Conservation (phyloP, 2,797 vertebrate species). For the Myotis myotis region DNA sequence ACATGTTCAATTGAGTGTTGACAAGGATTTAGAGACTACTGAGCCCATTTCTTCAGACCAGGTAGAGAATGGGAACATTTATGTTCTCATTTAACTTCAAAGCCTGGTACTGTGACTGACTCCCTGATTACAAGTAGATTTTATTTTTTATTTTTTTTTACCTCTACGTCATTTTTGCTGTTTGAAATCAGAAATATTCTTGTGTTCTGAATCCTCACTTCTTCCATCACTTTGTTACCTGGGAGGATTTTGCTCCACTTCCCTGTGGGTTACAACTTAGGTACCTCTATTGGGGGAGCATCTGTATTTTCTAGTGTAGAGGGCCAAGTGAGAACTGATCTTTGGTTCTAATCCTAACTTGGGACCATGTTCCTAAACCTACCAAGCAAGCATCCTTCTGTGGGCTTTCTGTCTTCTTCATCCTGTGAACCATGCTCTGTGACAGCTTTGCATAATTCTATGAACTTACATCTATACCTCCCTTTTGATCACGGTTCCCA, state of each 20-base stretch:
- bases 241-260: background rate
- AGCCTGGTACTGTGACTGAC: background rate
- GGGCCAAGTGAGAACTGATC: background rate
- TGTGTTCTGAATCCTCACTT: background rate
- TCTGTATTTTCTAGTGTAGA: background rate
- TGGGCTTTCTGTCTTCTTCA: background rate
- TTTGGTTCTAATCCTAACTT: background rate
- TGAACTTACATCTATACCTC: background rate
- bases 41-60: background rate
- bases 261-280: background rate
- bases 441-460: background rate
- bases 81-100: background rate
- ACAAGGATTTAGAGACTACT: background rate
- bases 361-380: background rate
- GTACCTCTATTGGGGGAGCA: background rate
- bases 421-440: background rate
- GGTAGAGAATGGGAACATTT: background rate
- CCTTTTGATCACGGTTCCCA: background rate
- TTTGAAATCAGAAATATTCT: conserved; percentile 46
- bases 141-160: background rate
- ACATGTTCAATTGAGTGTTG: background rate
- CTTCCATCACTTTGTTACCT: background rate
- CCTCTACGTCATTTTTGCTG: conserved; percentile 1
- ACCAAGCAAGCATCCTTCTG: background rate
- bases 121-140: background rate